Conservation (phyloP, 2,113 vertebrate genomes). For the Engraulis encrasicolus region DNA sequence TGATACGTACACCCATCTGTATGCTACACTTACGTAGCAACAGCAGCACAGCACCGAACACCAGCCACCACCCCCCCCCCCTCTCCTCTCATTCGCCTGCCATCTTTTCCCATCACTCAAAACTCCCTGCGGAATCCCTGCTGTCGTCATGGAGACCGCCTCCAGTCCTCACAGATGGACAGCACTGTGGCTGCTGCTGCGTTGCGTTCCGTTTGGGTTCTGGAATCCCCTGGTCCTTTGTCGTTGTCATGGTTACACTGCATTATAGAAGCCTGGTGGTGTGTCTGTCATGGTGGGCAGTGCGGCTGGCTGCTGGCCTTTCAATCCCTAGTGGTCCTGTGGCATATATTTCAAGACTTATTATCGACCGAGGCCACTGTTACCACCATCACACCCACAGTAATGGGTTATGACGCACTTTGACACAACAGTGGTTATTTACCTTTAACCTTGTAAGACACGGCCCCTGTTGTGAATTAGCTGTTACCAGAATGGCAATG, state of each 20-base stretch:
- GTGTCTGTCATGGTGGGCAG: no score
- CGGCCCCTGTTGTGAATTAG: no score
- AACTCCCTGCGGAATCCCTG: conserved; percentile 5
- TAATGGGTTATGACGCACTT: background rate
- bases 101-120: background rate
- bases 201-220: no score
- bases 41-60: no score
- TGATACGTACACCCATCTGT: no score
- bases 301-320: conserved; percentile 31
- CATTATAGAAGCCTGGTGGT: conserved; percentile 45
- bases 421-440: no score
- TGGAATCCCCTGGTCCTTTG: conserved; percentile 40
- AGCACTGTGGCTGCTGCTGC: conserved; percentile 25
- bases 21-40: no score
- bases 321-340: conserved; percentile 39
- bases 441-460: no score
- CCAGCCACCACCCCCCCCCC: no score
- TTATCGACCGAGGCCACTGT: background rate
- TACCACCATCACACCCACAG: no score
- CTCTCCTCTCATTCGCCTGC: background rate
- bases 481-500: no score
- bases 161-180: conserved; percentile 26
- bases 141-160: conserved; percentile 42
- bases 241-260: conserved; percentile 40
- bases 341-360: background rate